A percentile compares a stretch with the other conserved stretches of the same genome.
These are phyloP conservation scores for Callipepla squamata DNA, from an alignment of 2,113 vertebrate species.

Conservation along the genomic window DNA sequence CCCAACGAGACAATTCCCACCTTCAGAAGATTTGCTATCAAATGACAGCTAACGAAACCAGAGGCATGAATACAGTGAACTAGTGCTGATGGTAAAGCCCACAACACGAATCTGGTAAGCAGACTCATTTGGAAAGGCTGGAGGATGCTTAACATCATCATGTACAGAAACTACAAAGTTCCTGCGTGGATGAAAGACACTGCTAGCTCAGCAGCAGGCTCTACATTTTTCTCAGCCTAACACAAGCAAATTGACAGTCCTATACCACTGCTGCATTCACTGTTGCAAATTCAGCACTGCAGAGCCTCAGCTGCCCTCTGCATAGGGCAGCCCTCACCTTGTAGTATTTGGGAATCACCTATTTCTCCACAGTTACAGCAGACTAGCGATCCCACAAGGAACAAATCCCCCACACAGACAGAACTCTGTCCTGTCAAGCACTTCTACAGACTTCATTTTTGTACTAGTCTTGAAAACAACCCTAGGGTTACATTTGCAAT, in stretches of 20 bases:
- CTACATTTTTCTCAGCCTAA: neutral
- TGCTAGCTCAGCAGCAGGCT: neutral
- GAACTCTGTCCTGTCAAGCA: neutral
- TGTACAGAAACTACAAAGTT: neutral
- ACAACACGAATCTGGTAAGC: neutral
- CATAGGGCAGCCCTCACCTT: neutral
- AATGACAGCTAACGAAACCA: neutral
- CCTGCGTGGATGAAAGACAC: neutral
- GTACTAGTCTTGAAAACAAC: neutral
- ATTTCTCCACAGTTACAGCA: neutral
- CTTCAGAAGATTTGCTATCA: neutral
- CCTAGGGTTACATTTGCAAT: neutral
- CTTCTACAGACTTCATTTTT: neutral
- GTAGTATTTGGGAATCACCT: neutral
- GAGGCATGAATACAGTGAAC: neutral
- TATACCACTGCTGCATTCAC: fast-evolving
- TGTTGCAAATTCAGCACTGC: neutral
- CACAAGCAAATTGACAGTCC: neutral
- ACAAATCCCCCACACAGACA: neutral
- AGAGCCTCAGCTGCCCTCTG: neutral
- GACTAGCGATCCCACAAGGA: neutral
- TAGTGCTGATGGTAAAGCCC: neutral
- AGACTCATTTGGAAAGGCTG: neutral
- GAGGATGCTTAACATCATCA: neutral
- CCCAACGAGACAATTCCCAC: neutral